Evolutionary conservation across 2,113 vertebrate species (phyloP).

Genomic region (Brachypteracias leptosomus): DNA sequence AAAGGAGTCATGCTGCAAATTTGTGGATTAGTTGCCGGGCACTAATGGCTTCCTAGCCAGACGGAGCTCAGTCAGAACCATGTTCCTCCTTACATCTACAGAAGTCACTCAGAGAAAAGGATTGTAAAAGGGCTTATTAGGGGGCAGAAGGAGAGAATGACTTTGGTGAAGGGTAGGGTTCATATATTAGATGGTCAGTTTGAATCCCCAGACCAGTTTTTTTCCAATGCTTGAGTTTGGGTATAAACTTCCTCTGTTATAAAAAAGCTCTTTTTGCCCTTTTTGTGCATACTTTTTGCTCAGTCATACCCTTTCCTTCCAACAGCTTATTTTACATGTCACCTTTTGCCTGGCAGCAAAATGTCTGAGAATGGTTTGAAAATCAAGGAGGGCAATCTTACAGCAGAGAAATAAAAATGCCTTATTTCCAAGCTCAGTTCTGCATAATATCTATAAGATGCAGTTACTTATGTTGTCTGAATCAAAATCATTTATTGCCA

Average conservation of each 20-base stretch:
- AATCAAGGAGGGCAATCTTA: slow-evolving; percentile 11
- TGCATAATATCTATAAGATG: neutral
- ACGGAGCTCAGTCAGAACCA: neutral
- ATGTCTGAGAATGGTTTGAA: slow-evolving; percentile 8
- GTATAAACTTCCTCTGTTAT: neutral
- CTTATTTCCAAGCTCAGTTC: slow-evolving; percentile 8
- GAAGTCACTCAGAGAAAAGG: neutral
- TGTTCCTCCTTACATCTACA: neutral
- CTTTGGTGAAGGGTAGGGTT: neutral
- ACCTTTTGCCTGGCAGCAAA: slow-evolving; percentile 5
- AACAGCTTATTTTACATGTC: slow-evolving; percentile 10
- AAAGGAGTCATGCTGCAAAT: neutral
- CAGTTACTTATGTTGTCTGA: slow-evolving; percentile 27
- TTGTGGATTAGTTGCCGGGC: neutral
- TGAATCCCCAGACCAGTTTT: neutral
- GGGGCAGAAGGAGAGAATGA: neutral
- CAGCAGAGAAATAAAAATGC: slow-evolving; percentile 26
- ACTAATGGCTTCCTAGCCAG: neutral
- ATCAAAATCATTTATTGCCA: slow-evolving; percentile 24
- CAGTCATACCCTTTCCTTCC: neutral
- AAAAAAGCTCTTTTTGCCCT: neutral
- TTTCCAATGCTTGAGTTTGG: neutral
- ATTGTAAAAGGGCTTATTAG: neutral
- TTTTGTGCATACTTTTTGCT: neutral
- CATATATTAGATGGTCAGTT: neutral